These are phyloP conservation scores for Keiferia lycopersicella DNA, from an alignment of 2,888 invertebrate species.

Conservation along the genomic window DNA sequence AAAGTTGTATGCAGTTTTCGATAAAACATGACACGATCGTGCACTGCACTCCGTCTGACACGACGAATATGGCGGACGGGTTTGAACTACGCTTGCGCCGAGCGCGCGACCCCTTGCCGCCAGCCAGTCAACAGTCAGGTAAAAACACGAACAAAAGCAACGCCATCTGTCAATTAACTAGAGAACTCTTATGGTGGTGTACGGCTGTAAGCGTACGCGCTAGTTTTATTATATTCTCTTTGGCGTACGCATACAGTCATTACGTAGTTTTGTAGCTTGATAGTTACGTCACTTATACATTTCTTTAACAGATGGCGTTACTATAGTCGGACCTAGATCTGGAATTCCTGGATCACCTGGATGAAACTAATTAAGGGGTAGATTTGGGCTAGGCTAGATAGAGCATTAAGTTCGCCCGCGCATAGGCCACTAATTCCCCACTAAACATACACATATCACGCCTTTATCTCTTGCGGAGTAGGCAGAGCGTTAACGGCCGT, in stretches of 20 bases:
- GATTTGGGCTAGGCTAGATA: no score
- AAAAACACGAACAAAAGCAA: constrained; percentile 53
- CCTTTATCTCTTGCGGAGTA: no score
- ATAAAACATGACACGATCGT: constrained; percentile 77
- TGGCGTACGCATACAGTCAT: neutral
- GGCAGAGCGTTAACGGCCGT: no score
- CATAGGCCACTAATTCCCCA: no score
- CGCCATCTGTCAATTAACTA: constrained; percentile 52
- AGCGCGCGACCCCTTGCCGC: constrained; percentile 48
- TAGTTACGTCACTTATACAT: neutral
- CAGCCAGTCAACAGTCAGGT: constrained; percentile 67
- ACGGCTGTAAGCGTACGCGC: no score
- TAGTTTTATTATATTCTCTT: no score
- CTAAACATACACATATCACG: no score
- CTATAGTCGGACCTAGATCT: neutral
- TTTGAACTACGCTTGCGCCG: constrained; percentile 78
- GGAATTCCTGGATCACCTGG: no score
- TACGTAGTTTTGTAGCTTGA: neutral
- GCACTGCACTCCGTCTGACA: constrained; percentile 78
- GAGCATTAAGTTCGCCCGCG: no score
- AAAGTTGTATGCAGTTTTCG: constrained; percentile 72
- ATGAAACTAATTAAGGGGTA: no score
- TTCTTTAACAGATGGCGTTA: neutral
- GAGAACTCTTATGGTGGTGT: constrained; percentile 39
- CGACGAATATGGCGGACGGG: constrained; percentile 81